Conservation (phyloP, 2,888 invertebrate species). For the Euzophera pinguis region DNA sequence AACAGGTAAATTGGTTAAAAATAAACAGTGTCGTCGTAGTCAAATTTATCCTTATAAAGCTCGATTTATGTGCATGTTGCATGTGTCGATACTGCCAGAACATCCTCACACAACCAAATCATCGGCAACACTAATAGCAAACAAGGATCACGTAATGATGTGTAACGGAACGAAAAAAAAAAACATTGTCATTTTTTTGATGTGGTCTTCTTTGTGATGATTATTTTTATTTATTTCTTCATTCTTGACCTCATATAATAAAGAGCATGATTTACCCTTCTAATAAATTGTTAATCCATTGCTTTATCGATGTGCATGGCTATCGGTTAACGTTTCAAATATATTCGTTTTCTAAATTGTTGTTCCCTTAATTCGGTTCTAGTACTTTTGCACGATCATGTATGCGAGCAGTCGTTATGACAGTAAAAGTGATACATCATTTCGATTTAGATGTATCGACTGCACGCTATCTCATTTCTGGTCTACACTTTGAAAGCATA, state of each 20-base stretch:
- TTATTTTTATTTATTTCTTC: conserved; percentile 47
- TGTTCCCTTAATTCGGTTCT: conserved; percentile 43
- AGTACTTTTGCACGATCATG: conserved; percentile 58
- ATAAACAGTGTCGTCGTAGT: conserved; percentile 40
- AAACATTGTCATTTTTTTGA: conserved; percentile 33
- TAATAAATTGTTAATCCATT: conserved; percentile 39
- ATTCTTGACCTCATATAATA: conserved; percentile 70
- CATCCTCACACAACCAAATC: conserved; percentile 33
- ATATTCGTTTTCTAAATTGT: conserved; percentile 44
- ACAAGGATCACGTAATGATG: conserved; percentile 33
- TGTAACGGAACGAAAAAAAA: conserved; percentile 28
- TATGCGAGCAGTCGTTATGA: conserved; percentile 61
- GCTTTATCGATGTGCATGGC: conserved; percentile 74
- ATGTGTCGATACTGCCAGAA: conserved; percentile 41
- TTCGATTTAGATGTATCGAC: conserved; percentile 44
- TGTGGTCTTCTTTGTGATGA: conserved; percentile 47
- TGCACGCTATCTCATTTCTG: conserved; percentile 56
- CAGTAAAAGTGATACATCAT: conserved; percentile 16
- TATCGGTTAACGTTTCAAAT: conserved; percentile 44
- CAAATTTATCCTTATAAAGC: conserved; percentile 31
- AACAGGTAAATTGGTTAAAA: conserved; percentile 45
- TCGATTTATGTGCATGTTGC: conserved; percentile 56
- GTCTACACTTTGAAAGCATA: conserved; percentile 68
- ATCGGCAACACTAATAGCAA: conserved; percentile 40
- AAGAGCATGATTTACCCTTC: conserved; percentile 56